Percentiles rank a stretch among this genome's conserved stretches.
These are phyloP conservation scores for Hypomesus transpacificus DNA, from an alignment of 2,113 vertebrate species.

Conservation along the genomic window DNA sequence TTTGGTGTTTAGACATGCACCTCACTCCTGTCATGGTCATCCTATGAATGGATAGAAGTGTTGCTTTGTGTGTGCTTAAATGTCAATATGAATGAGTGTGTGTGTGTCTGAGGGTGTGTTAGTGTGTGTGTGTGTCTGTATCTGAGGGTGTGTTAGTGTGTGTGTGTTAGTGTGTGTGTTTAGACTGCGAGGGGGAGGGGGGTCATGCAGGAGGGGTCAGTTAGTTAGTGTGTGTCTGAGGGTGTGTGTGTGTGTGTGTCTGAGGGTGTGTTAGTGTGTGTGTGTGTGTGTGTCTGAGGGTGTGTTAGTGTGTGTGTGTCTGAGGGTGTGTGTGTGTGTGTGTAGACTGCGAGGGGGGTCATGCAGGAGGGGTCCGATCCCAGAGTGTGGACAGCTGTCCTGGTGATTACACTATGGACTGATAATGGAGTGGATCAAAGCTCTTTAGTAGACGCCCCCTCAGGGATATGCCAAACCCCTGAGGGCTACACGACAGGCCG, in stretches of 20 bases:
- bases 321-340: constrained; percentile 11
- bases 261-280: constrained; percentile 11
- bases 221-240: constrained; percentile 6
- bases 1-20: constrained; percentile 72
- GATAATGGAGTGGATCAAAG: constrained; percentile 62
- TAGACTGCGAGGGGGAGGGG: neutral
- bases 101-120: neutral
- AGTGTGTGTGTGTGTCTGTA: constrained; percentile 3
- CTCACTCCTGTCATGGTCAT: constrained; percentile 43
- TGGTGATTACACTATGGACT: constrained; percentile 63
- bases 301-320: constrained; percentile 32
- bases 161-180: neutral
- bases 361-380: constrained; percentile 34
- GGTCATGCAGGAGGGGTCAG: too few relatives aligned
- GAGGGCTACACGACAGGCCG: constrained; percentile 7
- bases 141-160: neutral
- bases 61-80: neutral
- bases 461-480: constrained; percentile 44
- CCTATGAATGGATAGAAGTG: constrained; percentile 35
- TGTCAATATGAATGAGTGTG: neutral
- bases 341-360: constrained; percentile 35
- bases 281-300: too few relatives aligned
- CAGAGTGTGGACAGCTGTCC: constrained; percentile 71
- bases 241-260: constrained; percentile 3
- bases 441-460: constrained; percentile 63